Evolutionary conservation across 2,888 invertebrate genomes (phyloP).

Genomic region (Cyclophora albipunctata): DNA sequence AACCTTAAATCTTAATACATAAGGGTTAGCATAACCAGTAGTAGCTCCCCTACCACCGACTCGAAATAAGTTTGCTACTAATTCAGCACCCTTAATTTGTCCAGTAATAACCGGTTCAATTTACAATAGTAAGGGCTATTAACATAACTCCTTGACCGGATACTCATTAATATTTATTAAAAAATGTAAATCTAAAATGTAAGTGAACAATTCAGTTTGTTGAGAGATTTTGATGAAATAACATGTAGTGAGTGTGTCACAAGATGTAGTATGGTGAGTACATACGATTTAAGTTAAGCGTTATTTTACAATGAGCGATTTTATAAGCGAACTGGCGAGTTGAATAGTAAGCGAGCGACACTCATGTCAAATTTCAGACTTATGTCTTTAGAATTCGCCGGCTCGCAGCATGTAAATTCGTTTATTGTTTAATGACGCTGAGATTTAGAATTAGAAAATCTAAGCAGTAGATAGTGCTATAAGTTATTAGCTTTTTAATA

Average conservation of each 20-base stretch:
- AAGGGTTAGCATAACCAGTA: conserved; percentile 8
- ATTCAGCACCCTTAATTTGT: conserved; percentile 65
- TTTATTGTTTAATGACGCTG: too few relatives aligned
- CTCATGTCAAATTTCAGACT: too few relatives aligned
- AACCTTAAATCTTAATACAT: conserved; percentile 20
- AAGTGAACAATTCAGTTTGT: conserved; percentile 16
- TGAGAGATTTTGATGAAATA: conserved; percentile 14
- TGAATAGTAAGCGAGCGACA: too few relatives aligned
- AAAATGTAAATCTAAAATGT: conserved; percentile 14
- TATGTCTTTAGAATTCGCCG: too few relatives aligned
- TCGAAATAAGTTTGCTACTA: conserved; percentile 21
- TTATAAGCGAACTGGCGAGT: too few relatives aligned
- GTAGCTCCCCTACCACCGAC: neutral
- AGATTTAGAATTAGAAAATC: too few relatives aligned
- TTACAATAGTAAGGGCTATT: conserved; percentile 61
- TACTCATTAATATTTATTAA: conserved; percentile 65
- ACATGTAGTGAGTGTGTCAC: conserved; percentile 4
- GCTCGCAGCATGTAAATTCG: too few relatives aligned
- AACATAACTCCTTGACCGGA: conserved; percentile 73
- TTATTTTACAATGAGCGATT: too few relatives aligned
- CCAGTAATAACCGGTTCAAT: conserved; percentile 53
- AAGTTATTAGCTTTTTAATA: too few relatives aligned
- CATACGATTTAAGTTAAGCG: neutral
- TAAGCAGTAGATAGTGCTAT: too few relatives aligned
- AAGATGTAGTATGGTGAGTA: conserved; percentile 4